Conservation (phyloP, 2,113 vertebrate genomes). For the Bombycilla garrulus region DNA sequence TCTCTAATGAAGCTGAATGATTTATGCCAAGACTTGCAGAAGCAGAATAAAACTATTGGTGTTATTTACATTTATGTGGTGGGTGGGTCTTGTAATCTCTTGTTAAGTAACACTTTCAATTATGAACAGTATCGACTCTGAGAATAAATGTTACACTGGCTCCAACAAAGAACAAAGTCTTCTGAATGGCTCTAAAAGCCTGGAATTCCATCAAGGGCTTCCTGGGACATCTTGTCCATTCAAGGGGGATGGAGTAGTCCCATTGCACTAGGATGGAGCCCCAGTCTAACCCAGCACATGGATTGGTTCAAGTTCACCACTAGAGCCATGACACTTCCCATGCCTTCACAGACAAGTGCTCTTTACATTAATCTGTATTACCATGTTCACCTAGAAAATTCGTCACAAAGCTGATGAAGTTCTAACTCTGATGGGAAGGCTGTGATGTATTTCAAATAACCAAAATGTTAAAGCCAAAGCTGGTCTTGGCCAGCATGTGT, state of each 20-base stretch:
- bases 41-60: not conserved
- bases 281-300: not conserved
- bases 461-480: not conserved
- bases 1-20: conserved; percentile 25
- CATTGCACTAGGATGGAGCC: not conserved
- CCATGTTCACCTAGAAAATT: not conserved
- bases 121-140: not conserved
- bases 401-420: not conserved
- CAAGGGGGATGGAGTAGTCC: not conserved
- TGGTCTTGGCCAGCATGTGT: not conserved
- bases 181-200: not conserved
- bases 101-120: not conserved
- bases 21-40: conserved; percentile 15
- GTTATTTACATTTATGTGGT: not conserved
- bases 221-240: not conserved
- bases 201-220: not conserved
- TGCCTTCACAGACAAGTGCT: not conserved
- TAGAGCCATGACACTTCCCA: not conserved
- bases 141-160: not conserved
- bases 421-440: not conserved
- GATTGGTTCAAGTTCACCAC: not conserved
- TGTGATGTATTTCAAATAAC: not conserved
- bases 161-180: not conserved
- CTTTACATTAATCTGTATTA: not conserved
- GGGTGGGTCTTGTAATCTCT: not conserved